Conservation (phyloP, 2,888 invertebrate genomes). For the Chironomus riparius region DNA sequence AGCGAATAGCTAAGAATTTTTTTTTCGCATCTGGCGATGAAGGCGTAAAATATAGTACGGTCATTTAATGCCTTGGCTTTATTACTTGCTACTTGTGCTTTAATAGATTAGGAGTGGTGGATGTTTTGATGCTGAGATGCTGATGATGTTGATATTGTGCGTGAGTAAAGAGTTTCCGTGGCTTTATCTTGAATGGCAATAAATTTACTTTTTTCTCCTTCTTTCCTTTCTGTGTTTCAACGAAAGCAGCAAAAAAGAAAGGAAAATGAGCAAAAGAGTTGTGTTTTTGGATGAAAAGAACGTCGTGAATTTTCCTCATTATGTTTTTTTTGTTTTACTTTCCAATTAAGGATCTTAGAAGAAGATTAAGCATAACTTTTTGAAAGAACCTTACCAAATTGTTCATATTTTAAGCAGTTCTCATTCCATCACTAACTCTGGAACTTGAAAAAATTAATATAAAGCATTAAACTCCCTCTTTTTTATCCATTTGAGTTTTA, state of each 20-base stretch:
- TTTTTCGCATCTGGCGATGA: background rate
- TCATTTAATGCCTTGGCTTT: background rate
- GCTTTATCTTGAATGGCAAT: background rate
- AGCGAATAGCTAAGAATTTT: too few species aligned
- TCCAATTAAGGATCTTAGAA: too few species aligned
- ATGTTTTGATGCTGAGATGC: background rate
- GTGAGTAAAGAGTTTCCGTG: background rate
- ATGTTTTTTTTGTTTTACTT: too few species aligned
- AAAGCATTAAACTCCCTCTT: background rate
- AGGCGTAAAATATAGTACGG: background rate
- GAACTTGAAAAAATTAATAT: background rate
- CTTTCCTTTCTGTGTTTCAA: background rate
- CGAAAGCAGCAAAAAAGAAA: background rate
- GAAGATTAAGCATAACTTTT: too few species aligned
- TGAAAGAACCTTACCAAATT: too few species aligned
- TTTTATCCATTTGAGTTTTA: background rate
- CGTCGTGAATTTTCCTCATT: background rate
- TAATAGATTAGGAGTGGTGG: background rate
- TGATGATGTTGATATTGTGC: background rate
- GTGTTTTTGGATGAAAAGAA: background rate
- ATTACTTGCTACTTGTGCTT: constrained; percentile 4
- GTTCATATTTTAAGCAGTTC: too few species aligned
- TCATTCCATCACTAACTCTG: background rate
- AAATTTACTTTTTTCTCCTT: background rate
- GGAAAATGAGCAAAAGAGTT: background rate